These are phyloP conservation scores for Phataginus tricuspis DNA, from an alignment of 2,797 vertebrate species.

Conservation along the genomic window DNA sequence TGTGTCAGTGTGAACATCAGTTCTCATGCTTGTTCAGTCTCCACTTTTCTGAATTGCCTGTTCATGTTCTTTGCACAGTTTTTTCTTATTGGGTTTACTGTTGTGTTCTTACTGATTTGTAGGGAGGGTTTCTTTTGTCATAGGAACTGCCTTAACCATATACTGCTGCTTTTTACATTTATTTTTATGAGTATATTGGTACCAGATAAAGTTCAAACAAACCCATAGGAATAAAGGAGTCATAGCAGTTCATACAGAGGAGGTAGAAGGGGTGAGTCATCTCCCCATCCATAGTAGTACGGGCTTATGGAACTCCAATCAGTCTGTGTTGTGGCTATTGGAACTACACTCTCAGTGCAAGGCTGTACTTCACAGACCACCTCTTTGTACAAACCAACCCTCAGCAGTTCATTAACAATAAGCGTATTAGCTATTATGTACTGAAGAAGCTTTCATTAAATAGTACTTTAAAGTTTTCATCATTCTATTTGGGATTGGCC, in stretches of 20 bases:
- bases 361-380: background rate
- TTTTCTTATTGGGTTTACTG: background rate
- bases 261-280: background rate
- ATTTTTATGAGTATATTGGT: background rate
- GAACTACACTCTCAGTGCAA: background rate
- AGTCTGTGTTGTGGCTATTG: fast-evolving
- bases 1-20: background rate
- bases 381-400: background rate
- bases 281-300: fast-evolving
- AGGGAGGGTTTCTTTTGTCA: background rate
- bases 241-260: background rate
- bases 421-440: background rate
- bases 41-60: background rate
- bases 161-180: background rate
- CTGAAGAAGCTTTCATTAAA: conserved; percentile 54
- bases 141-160: background rate
- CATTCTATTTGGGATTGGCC: conserved; percentile 50
- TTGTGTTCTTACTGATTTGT: background rate
- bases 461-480: conserved; percentile 46
- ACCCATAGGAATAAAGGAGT: background rate
- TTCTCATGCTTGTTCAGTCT: background rate
- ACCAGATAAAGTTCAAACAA: background rate
- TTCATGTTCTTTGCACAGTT: background rate
- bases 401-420: conserved; percentile 22
- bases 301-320: too few relatives aligned